Evolutionary conservation across 1,140 invertebrate species (phyloP).

Genomic region (Drosophila saltans): DNA sequence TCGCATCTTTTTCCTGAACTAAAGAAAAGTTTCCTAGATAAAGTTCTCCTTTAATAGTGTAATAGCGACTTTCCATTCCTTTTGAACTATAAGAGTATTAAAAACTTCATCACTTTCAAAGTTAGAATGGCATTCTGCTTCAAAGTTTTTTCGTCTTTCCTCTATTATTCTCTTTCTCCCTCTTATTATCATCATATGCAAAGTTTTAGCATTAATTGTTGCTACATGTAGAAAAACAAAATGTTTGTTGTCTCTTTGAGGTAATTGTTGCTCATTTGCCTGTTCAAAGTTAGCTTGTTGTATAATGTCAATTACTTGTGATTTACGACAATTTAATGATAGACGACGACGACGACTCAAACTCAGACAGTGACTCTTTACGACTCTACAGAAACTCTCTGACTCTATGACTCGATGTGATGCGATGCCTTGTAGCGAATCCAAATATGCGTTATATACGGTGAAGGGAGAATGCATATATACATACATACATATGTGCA

Average conservation of each 20-base stretch:
- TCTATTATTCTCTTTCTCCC: too few relatives aligned
- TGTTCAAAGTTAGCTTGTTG: slow-evolving; percentile 56
- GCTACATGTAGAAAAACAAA: slow-evolving; percentile 64
- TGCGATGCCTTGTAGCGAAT: slow-evolving; percentile 37
- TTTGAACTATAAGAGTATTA: neutral
- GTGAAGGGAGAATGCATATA: slow-evolving; percentile 41
- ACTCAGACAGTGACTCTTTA: neutral
- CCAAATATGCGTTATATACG: neutral
- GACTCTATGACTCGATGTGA: neutral
- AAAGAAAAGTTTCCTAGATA: too few relatives aligned
- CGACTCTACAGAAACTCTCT: neutral
- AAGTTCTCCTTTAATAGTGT: too few relatives aligned
- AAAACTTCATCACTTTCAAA: neutral
- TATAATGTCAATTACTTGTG: slow-evolving; percentile 82
- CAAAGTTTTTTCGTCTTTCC: too few relatives aligned
- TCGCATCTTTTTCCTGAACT: too few relatives aligned
- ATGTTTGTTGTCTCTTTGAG: slow-evolving; percentile 68
- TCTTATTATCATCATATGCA: slow-evolving; percentile 36
- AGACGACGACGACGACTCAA: slow-evolving; percentile 55
- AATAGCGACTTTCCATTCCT: too few relatives aligned
- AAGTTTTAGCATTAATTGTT: slow-evolving; percentile 71
- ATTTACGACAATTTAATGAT: slow-evolving; percentile 81
- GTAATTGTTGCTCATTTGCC: slow-evolving; percentile 77
- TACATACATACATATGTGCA: slow-evolving; percentile 46
- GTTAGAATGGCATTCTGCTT: too few relatives aligned